These are phyloP conservation scores for Parazoanthus atlanticus DNA, from an alignment of 92 coral and sea anemone species.

Conservation along the genomic window DNA sequence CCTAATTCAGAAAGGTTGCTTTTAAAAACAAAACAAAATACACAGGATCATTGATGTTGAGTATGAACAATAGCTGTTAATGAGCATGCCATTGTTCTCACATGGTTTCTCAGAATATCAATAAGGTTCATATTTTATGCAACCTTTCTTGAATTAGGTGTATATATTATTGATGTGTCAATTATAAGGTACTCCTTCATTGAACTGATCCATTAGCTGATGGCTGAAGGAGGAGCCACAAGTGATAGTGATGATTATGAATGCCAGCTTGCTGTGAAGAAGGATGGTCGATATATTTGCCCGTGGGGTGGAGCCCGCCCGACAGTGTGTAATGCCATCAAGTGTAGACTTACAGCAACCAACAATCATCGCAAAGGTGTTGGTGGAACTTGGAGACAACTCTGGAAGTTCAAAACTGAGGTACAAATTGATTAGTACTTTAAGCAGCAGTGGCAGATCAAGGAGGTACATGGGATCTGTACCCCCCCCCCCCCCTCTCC, in stretches of 20 bases:
- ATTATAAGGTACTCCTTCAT: neutral
- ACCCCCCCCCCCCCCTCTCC: too few species aligned
- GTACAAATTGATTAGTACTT: constrained; percentile 19
- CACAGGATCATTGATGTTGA: too few species aligned
- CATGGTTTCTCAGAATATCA: too few species aligned
- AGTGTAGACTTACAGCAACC: constrained; percentile 42
- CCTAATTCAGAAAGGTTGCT: too few species aligned
- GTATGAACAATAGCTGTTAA: too few species aligned
- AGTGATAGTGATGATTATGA: neutral
- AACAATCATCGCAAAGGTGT: constrained; percentile 63
- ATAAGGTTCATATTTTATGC: too few species aligned
- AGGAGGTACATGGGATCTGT: too few species aligned
- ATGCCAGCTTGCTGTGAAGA: constrained; percentile 45
- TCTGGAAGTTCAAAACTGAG: constrained; percentile 60
- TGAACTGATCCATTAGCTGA: neutral
- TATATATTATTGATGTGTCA: neutral
- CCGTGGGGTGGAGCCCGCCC: constrained; percentile 69
- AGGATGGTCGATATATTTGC: constrained; percentile 68
- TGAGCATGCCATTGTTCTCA: too few species aligned
- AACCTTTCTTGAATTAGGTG: neutral
- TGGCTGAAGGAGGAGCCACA: neutral
- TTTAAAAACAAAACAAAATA: too few species aligned
- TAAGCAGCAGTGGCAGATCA: too few species aligned
- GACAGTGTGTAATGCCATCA: constrained; percentile 26
- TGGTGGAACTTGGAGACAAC: constrained; percentile 63